Percentiles rank a stretch among this genome's conserved stretches.
Conservation (phyloP, 1,140 invertebrate genomes). For the Scaptomyza pallida region DNA sequence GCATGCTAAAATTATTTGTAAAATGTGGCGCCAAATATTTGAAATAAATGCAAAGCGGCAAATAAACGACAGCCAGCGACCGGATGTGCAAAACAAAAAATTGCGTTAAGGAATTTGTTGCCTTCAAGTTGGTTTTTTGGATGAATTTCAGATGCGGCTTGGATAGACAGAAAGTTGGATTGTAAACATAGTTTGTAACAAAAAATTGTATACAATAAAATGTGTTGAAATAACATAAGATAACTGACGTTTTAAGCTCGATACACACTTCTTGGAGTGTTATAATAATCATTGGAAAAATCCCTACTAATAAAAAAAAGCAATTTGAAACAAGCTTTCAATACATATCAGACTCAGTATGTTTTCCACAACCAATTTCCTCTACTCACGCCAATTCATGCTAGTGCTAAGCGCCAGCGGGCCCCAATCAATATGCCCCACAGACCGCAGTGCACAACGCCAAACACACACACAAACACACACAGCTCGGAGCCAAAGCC, state of each 20-base stretch:
- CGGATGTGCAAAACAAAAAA: conserved; percentile 50
- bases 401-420: conserved; percentile 38
- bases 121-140: conserved; percentile 18
- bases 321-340: neutral
- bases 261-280: neutral
- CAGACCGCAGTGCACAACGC: conserved; percentile 52
- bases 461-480: too few species aligned
- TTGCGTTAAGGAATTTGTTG: conserved; percentile 30
- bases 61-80: conserved; percentile 65
- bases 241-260: neutral
- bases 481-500: conserved; percentile 63
- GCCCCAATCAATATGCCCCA: conserved; percentile 64
- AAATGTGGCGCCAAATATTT: conserved; percentile 76
- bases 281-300: neutral
- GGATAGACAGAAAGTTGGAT: neutral
- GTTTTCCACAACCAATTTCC: conserved; percentile 18
- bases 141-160: conserved; percentile 4
- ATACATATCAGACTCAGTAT: neutral
- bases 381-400: conserved; percentile 3
- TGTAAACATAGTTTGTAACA: neutral
- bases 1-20: conserved; percentile 71
- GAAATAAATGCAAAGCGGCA: conserved; percentile 75
- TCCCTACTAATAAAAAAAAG: neutral
- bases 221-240: neutral
- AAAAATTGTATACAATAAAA: neutral